Evolutionary conservation across 2,797 vertebrate species (phyloP).

Genomic region (Calcarius lapponicus): DNA sequence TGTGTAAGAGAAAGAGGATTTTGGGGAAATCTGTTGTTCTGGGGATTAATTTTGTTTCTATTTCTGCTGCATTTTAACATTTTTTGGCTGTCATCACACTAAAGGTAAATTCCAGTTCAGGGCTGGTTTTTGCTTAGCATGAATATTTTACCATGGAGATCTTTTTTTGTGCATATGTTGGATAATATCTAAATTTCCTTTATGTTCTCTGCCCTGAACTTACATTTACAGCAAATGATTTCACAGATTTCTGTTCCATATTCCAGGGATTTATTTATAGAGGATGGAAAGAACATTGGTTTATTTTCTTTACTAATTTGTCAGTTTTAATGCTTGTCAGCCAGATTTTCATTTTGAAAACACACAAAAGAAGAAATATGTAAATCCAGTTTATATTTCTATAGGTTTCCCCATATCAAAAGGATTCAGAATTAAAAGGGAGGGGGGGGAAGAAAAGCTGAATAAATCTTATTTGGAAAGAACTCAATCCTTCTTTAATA

Average conservation of each 20-base stretch:
- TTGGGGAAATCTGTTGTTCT: not conserved
- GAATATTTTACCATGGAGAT: not conserved
- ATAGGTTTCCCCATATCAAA: not conserved
- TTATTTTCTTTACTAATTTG: slow-evolving; percentile 26
- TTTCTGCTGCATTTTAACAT: not conserved
- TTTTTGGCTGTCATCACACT: not conserved
- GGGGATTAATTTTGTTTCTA: not conserved
- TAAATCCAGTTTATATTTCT: not conserved
- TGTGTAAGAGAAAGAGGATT: not conserved
- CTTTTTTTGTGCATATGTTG: not conserved
- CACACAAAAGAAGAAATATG: not conserved
- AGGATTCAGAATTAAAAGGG: not conserved
- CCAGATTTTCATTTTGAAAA: not conserved
- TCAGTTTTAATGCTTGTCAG: not conserved
- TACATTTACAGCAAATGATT: not conserved
- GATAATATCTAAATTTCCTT: not conserved
- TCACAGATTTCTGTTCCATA: not conserved
- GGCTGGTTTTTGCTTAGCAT: not conserved
- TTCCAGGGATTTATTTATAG: not conserved
- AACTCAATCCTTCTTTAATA: not conserved
- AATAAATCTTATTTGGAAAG: not conserved
- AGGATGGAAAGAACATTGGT: not conserved
- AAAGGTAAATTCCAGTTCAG: not conserved
- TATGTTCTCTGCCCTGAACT: not conserved
- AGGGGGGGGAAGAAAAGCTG: not conserved